Percentiles rank a stretch among this genome's conserved stretches.
Conservation (phyloP, 2,113 vertebrate species). For the Tenrec ecaudatus region DNA sequence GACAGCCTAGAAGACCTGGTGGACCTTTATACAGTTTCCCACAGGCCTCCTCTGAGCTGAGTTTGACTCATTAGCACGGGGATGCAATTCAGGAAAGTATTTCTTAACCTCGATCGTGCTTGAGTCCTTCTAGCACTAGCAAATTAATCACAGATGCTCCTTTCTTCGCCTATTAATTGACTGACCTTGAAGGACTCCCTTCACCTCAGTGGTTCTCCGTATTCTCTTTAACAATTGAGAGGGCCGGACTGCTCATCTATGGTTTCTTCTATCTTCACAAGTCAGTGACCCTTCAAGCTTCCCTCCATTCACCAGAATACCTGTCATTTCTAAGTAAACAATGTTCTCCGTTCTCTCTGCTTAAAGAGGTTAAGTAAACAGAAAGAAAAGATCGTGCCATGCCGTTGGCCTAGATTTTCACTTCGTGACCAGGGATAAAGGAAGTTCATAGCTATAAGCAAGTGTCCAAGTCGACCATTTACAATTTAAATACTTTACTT, state of each 20-base stretch:
- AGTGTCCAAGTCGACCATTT: conserved; percentile 84
- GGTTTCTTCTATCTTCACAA: conserved; percentile 20
- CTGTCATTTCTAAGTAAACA: conserved; percentile 80
- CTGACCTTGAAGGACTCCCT: conserved; percentile 41
- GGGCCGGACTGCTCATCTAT: neutral
- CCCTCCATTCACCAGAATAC: conserved; percentile 66
- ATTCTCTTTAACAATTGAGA: neutral
- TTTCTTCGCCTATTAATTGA: conserved; percentile 30
- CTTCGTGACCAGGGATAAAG: conserved; percentile 77
- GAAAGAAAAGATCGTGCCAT: conserved; percentile 78
- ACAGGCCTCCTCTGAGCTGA: neutral
- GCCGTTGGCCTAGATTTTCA: conserved; percentile 78
- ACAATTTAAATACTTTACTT: conserved; percentile 86
- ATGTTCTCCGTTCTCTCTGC: conserved; percentile 71
- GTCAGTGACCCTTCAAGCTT: conserved; percentile 58
- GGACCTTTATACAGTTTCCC: neutral
- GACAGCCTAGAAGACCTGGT: neutral
- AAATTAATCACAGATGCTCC: neutral
- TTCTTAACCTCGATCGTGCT: neutral
- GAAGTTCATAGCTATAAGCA: conserved; percentile 84
- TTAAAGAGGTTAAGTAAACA: conserved; percentile 82
- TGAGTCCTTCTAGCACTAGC: neutral
- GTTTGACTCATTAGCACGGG: neutral
- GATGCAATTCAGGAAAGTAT: neutral
- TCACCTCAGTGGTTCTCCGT: neutral